Base-by-base conservation (phyloP, 2,113 vertebrate species). In the Gymnarchus niloticus region DNA sequence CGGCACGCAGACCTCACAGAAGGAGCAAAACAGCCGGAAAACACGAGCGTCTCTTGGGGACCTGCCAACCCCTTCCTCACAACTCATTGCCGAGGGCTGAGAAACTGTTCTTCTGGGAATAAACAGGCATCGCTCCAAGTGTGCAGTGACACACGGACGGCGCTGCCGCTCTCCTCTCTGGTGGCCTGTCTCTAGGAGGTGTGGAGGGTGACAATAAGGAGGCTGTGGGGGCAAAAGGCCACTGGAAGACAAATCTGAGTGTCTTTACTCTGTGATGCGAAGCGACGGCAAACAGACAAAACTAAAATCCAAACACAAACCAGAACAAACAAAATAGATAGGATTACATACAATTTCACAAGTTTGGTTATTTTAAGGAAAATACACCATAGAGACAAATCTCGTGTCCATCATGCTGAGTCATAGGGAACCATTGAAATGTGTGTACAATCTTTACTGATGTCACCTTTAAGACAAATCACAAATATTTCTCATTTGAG, bases 21-120 rank as follows among this genome's bases (percentile, higher is more conserved):
- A 41, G 41, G 41, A 46, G 23, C 77, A 81, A 81, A 81, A 81
- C 77, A 81, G 77, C 48, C 23, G 46, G 77, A 81, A 73, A 81
- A 51, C n/a, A 25, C 23, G 48, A 81, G n/a, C 12, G n/a, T 51
- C 44, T 25, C 77, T 23, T 1, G 46, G 23, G 46, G 77, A 51
- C 49, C 5, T 28, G 12, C 3, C 14, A 49, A 17, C 23, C n/a
- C 77, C 44, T 80, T 23, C 46, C 46, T 28, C 23, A 49, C 77
- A 1, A 46, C 48, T 81, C 46, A 8, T 51, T 17, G 14, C 23
- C 3, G n/a, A 46, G 10, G 41, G 21, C 6, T 14, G 48, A 81
- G 44, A n/a, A 51, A 9, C n/a, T 48, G 77, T 81, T 51, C 48
- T 80, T 80, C 48, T 28, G 3, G 21, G 77, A 49, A 80, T 3